phyloP scores from a whole-genome alignment of 2,888 invertebrate genomes.

The Stenotaenia linearis region DNA sequence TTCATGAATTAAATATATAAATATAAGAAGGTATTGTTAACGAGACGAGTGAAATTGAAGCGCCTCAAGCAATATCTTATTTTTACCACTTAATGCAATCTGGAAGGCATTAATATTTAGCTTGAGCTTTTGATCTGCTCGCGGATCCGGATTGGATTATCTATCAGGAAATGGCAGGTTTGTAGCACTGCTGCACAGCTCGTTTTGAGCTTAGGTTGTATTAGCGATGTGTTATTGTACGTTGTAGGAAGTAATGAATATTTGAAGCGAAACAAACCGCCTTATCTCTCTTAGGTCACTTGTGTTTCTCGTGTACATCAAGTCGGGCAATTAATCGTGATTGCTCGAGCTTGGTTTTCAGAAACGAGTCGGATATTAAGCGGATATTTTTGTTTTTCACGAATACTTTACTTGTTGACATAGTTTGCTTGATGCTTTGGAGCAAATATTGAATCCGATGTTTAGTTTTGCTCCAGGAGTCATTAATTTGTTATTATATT shows the following conservation, averaged over 20 bases:
- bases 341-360: not conserved
- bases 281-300: not conserved
- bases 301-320: not conserved
- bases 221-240: not conserved
- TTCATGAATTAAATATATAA: slow-evolving; percentile 3
- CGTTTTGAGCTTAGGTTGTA: not conserved
- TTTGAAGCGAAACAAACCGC: slow-evolving; percentile 6
- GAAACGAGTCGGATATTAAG: not conserved
- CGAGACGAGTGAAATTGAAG: not conserved
- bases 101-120: not conserved
- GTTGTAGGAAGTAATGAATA: slow-evolving; percentile 13
- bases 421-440: too few species aligned
- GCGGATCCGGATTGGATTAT: not conserved
- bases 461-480: too few species aligned
- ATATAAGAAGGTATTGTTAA: not conserved
- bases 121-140: slow-evolving; percentile 2
- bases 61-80: too few species aligned
- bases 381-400: too few species aligned
- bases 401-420: too few species aligned
- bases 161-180: slow-evolving; percentile 3
- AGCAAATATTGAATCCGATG: too few species aligned
- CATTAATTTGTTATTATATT: too few species aligned
- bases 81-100: not conserved
- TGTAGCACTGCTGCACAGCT: not conserved
- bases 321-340: not conserved